A percentile compares a stretch with the other conserved stretches of the same genome.
Conservation (phyloP, 2,113 vertebrate genomes). For the Psittacara wagleri region DNA sequence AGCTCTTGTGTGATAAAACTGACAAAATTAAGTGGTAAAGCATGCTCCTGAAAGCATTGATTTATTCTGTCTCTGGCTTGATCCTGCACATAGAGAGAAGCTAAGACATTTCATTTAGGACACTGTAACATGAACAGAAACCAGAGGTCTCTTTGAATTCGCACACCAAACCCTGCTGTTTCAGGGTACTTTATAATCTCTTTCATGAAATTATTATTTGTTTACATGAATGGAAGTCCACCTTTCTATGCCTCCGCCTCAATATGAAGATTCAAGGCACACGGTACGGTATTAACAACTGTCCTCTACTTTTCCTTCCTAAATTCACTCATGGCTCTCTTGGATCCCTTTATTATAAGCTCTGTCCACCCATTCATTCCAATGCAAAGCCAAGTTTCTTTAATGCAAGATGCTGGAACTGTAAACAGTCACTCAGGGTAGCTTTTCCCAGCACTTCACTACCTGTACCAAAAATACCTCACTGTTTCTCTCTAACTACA, state of each 20-base stretch:
- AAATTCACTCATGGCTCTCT: background rate
- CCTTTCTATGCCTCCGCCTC: background rate
- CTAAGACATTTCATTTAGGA: background rate
- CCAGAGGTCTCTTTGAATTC: background rate
- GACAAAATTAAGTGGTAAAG: slow-evolving; percentile 16
- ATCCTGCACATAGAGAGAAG: background rate
- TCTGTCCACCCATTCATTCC: background rate
- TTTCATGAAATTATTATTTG: background rate
- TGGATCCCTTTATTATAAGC: background rate
- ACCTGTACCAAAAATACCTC: background rate
- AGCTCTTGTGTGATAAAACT: background rate
- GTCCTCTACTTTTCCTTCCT: background rate
- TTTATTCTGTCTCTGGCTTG: background rate
- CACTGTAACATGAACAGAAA: background rate
- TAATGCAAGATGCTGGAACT: background rate
- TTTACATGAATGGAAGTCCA: background rate
- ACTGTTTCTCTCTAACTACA: background rate
- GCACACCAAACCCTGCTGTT: background rate
- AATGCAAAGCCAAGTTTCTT: background rate
- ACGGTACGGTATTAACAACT: background rate
- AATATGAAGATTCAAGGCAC: background rate
- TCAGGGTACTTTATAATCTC: rapidly evolving
- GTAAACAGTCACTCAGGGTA: background rate
- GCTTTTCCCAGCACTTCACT: background rate
- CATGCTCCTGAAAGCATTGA: background rate